phyloP scores from a whole-genome alignment of 2,888 invertebrate genomes.

The Nematopogon swammerdamellus region DNA sequence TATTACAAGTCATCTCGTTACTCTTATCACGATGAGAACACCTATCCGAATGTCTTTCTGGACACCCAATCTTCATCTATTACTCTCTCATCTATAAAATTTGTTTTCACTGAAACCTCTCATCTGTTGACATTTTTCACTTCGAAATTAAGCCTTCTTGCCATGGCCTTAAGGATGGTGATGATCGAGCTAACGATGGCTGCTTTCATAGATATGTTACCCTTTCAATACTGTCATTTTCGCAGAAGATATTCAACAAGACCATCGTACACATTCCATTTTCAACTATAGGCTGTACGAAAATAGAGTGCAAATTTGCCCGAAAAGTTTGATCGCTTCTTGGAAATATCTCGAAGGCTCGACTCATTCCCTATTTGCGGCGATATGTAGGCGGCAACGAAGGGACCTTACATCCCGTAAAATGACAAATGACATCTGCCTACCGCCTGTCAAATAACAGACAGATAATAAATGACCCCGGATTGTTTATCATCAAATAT shows the following conservation, averaged over 20 bases:
- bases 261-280: not conserved
- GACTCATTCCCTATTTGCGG: not conserved
- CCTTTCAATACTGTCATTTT: not conserved
- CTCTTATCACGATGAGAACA: constrained; percentile 42
- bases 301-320: not conserved
- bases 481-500: constrained; percentile 62
- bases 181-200: not conserved
- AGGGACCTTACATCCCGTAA: constrained; percentile 55
- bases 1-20: not conserved
- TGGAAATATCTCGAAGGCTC: not conserved
- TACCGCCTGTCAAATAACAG: constrained; percentile 65
- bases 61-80: constrained; percentile 53
- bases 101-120: constrained; percentile 40
- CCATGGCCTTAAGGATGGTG: not conserved
- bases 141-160: constrained; percentile 8
- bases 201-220: not conserved
- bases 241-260: not conserved
- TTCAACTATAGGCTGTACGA: not conserved
- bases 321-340: not conserved
- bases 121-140: constrained; percentile 59
- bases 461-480: constrained; percentile 64
- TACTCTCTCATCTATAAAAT: constrained; percentile 55
- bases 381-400: constrained; percentile 41
- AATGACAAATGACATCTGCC: constrained; percentile 70
- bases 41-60: constrained; percentile 53